These are phyloP conservation scores for Mormoops blainvillei DNA, from an alignment of 2,113 vertebrate genomes.

Conservation along the genomic window DNA sequence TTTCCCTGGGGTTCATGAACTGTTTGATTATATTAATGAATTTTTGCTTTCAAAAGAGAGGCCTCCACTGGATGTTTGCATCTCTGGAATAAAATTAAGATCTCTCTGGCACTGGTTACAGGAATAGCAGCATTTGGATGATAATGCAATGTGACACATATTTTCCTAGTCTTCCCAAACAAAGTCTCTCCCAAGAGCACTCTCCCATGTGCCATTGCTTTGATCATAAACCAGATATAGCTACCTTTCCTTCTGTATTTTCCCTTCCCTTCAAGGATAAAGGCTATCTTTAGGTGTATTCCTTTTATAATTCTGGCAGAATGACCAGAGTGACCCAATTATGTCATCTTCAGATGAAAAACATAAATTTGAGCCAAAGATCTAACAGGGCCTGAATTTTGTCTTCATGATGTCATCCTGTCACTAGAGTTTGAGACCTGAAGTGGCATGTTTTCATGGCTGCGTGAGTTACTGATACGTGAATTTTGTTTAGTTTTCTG, in stretches of 20 bases:
- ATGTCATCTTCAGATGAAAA: constrained; percentile 5
- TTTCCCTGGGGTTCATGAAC: not conserved
- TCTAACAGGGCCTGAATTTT: not conserved
- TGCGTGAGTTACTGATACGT: not conserved
- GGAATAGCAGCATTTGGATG: not conserved
- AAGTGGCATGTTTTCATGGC: not conserved
- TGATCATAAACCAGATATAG: not conserved
- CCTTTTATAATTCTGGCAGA: not conserved
- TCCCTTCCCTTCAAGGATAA: not conserved
- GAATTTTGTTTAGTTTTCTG: not conserved
- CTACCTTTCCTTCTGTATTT: not conserved
- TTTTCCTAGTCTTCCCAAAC: not conserved
- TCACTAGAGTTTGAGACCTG: not conserved
- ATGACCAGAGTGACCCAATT: constrained; percentile 36
- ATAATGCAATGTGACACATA: not conserved
- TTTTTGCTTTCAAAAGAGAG: not conserved
- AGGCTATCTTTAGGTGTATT: not conserved
- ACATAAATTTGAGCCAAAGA: not conserved
- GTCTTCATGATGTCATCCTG: constrained; percentile 22
- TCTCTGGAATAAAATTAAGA: not conserved
- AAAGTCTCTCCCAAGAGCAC: not conserved
- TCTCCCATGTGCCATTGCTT: not conserved
- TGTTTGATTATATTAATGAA: not conserved
- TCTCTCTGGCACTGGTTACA: not conserved
- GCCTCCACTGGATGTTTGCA: not conserved